Conservation (phyloP, 2,888 invertebrate genomes). For the Theretra japonica region DNA sequence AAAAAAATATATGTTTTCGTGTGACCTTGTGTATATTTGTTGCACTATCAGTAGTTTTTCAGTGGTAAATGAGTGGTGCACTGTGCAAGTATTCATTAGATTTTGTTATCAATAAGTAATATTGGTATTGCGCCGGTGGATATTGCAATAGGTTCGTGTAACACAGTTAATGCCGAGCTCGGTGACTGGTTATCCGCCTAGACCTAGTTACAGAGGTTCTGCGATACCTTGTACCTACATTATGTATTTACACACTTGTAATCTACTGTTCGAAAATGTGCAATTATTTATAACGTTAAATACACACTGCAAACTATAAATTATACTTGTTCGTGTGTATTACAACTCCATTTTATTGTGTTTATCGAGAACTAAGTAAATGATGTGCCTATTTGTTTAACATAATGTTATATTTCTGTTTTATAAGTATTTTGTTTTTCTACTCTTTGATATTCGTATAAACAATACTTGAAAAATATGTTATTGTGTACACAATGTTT, state of each 20-base stretch:
- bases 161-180: slow-evolving; percentile 9
- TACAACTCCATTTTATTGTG: no score
- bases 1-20: background rate
- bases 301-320: background rate
- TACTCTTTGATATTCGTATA: no score
- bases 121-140: background rate
- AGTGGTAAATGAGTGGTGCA: background rate
- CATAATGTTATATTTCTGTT: no score
- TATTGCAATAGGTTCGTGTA: slow-evolving; percentile 11
- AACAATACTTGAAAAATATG: background rate
- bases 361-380: no score
- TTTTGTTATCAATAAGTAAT: background rate
- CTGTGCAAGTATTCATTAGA: background rate
- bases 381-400: no score
- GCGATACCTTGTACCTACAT: slow-evolving; percentile 7
- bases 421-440: no score
- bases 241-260: slow-evolving; percentile 4
- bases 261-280: background rate
- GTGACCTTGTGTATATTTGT: slow-evolving; percentile 11
- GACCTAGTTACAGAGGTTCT: slow-evolving; percentile 55
- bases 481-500: background rate
- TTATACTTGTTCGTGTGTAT: background rate
- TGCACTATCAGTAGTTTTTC: background rate
- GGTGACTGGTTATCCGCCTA: slow-evolving; percentile 49
- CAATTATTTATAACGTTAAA: background rate